These are phyloP conservation scores for Orius insidiosus DNA, from an alignment of 1,140 invertebrate species.

Conservation along the genomic window DNA sequence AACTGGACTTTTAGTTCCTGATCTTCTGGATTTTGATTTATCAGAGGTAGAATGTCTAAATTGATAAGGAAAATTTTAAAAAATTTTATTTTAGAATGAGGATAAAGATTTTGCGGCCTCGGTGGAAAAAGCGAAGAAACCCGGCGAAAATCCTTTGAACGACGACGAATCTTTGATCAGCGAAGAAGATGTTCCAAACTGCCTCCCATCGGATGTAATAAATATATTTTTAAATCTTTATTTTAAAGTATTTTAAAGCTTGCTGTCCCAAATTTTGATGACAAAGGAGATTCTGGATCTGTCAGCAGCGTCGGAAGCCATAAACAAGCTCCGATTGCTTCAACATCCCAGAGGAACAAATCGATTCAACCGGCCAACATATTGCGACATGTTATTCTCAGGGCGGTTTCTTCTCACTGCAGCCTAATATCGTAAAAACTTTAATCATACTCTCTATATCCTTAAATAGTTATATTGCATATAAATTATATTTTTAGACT, in stretches of 20 bases:
- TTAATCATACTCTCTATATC: too few species aligned
- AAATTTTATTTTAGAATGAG: not conserved
- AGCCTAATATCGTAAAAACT: slow-evolving; percentile 46
- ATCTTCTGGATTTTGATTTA: slow-evolving; percentile 13
- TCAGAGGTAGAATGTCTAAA: slow-evolving; percentile 5
- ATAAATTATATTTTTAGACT: too few species aligned
- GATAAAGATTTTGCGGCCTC: slow-evolving; percentile 18
- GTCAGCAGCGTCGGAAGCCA: slow-evolving; percentile 22
- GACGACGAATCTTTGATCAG: slow-evolving; percentile 44
- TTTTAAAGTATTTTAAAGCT: slow-evolving; percentile 9
- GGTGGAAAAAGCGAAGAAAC: slow-evolving; percentile 54
- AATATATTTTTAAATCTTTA: not conserved
- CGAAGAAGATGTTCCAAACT: slow-evolving; percentile 30
- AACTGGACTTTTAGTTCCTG: slow-evolving; percentile 5
- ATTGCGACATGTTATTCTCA: slow-evolving; percentile 60
- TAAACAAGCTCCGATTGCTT: not conserved
- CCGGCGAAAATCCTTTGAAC: slow-evolving; percentile 67
- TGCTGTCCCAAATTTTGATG: slow-evolving; percentile 14
- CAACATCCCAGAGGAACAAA: slow-evolving; percentile 1
- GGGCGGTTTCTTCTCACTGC: slow-evolving; percentile 74
- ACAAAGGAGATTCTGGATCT: slow-evolving; percentile 25
- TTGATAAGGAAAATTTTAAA: not conserved
- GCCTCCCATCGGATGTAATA: slow-evolving; percentile 16
- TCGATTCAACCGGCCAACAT: slow-evolving; percentile 40
- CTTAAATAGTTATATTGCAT: too few species aligned